Evolutionary conservation across 2,888 invertebrate genomes (phyloP).

Genomic region (Cephus pulcher): DNA sequence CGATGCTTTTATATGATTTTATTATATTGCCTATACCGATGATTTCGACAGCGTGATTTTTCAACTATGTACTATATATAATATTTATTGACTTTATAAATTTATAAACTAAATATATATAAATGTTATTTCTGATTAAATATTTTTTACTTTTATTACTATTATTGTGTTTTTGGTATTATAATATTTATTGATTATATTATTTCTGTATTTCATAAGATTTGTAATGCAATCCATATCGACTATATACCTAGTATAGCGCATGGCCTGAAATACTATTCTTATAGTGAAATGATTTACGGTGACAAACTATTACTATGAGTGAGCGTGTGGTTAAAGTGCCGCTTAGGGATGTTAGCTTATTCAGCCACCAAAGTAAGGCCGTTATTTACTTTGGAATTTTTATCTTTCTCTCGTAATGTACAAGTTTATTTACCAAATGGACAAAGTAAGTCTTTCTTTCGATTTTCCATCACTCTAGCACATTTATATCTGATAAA

Average conservation of each 20-base stretch:
- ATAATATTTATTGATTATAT: background rate
- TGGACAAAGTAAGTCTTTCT: background rate
- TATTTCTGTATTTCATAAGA: background rate
- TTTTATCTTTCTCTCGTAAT: background rate
- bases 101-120: background rate
- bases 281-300: constrained; percentile 1
- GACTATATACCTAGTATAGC: background rate
- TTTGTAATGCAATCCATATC: no score
- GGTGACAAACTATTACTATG: background rate
- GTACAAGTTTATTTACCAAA: background rate
- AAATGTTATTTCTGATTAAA: background rate
- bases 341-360: background rate
- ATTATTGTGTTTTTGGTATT: background rate
- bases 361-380: background rate
- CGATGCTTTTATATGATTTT: background rate
- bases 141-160: background rate
- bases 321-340: background rate
- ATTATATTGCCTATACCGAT: background rate
- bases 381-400: background rate
- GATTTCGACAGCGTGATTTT: background rate
- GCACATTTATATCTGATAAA: background rate
- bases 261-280: background rate
- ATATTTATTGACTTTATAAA: background rate
- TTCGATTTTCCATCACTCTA: background rate
- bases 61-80: background rate